A percentile compares a stretch with the other conserved stretches of the same genome.
These are phyloP conservation scores for Sphaerodactylus townsendi DNA, from an alignment of 2,113 vertebrate genomes.

Conservation along the genomic window DNA sequence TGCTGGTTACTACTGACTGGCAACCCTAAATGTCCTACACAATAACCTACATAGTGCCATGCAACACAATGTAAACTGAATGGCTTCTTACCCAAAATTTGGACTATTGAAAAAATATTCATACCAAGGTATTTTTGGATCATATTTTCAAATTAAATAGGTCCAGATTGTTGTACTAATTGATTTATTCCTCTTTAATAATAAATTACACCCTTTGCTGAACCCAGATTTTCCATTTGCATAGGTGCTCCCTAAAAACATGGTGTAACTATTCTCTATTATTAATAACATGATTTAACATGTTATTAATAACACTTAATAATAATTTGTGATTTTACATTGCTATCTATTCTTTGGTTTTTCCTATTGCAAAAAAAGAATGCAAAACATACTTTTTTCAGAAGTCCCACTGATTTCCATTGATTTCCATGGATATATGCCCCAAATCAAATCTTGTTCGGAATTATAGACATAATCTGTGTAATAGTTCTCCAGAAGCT, in stretches of 20 bases:
- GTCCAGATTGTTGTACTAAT: slow-evolving; percentile 29
- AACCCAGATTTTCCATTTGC: slow-evolving; percentile 1
- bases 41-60: not conserved
- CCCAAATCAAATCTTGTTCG: not conserved
- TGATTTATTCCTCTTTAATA: not conserved
- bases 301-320: too few relatives aligned
- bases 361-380: slow-evolving; percentile 43
- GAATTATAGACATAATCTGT: slow-evolving; percentile 50
- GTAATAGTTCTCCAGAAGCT: slow-evolving; percentile 37
- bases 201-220: not conserved
- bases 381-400: not conserved
- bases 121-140: not conserved
- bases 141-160: slow-evolving; percentile 15
- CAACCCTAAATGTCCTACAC: not conserved
- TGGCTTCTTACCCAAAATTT: not conserved
- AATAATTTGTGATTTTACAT: slow-evolving; percentile 5
- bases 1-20: too few relatives aligned
- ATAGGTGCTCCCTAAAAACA: slow-evolving; percentile 44
- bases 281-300: slow-evolving; percentile 51
- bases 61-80: not conserved
- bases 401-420: not conserved
- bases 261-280: slow-evolving; percentile 57
- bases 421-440: not conserved
- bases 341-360: slow-evolving; percentile 39
- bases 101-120: not conserved